Conservation (phyloP, 2,888 invertebrate genomes). For the Cyaniris semiargus region DNA sequence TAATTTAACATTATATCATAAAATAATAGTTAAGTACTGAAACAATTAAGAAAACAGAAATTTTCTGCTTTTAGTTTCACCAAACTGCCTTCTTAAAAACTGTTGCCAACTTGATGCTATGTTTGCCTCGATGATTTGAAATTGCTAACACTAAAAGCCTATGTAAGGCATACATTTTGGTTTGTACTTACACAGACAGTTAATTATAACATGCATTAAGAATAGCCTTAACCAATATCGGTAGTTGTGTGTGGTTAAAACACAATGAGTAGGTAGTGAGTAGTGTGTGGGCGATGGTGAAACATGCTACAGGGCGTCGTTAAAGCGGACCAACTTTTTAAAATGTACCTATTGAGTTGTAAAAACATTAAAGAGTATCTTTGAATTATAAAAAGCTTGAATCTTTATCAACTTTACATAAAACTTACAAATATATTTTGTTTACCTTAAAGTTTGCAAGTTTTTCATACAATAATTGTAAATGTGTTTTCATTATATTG, state of each 20-base stretch:
- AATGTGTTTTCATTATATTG: constrained; percentile 7
- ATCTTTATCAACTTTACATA: too few relatives aligned
- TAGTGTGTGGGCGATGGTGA: background rate
- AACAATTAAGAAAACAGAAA: background rate
- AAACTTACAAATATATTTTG: background rate
- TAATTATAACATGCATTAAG: too few relatives aligned
- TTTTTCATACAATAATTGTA: constrained; percentile 3
- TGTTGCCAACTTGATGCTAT: too few relatives aligned
- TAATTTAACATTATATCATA: too few relatives aligned
- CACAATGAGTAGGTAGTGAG: too few relatives aligned
- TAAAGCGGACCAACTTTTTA: background rate
- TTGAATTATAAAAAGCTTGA: background rate
- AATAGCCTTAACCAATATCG: too few relatives aligned
- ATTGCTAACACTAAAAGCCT: too few relatives aligned
- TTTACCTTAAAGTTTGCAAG: constrained; percentile 15
- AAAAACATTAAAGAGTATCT: background rate
- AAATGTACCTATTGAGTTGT: background rate
- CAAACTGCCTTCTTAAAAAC: too few relatives aligned
- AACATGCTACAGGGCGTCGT: background rate
- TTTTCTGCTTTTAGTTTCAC: background rate
- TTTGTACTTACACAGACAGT: too few relatives aligned
- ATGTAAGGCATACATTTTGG: too few relatives aligned
- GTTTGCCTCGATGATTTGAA: too few relatives aligned
- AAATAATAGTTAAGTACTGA: background rate
- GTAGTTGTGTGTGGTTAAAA: too few relatives aligned